Evolutionary conservation across 2,888 invertebrate species (phyloP).

Genomic region (Phalangium opilio): DNA sequence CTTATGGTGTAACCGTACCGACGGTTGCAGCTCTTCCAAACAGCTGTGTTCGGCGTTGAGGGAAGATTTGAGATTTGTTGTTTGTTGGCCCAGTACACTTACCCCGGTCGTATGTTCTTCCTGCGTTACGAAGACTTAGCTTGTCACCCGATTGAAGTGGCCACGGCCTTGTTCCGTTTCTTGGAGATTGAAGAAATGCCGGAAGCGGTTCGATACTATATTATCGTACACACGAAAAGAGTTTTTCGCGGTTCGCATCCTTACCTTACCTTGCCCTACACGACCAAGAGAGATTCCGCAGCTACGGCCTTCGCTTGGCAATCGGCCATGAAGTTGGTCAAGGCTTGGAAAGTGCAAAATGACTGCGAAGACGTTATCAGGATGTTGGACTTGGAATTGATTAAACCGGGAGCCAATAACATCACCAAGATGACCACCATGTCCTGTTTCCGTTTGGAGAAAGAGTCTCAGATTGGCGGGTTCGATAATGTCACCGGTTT

Average conservation of each 20-base stretch:
- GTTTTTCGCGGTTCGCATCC: conserved; percentile 4
- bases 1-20: conserved; percentile 22
- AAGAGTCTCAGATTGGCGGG: too few relatives aligned
- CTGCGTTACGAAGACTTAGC: conserved; percentile 24
- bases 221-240: conserved; percentile 13
- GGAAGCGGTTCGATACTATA: conserved; percentile 11
- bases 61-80: conserved; percentile 20
- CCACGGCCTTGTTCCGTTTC: conserved; percentile 21
- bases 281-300: conserved; percentile 14
- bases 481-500: too few relatives aligned
- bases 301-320: conserved; percentile 13
- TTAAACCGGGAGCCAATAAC: too few relatives aligned
- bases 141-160: conserved; percentile 19
- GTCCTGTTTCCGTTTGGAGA: too few relatives aligned
- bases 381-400: conserved; percentile 4
- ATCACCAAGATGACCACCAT: too few relatives aligned
- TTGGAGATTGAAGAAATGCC: conserved; percentile 21
- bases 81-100: conserved; percentile 16
- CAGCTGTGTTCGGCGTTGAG: conserved; percentile 20
- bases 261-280: conserved; percentile 13
- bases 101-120: conserved; percentile 19
- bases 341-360: conserved; percentile 11
- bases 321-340: conserved; percentile 12
- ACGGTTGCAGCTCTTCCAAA: conserved; percentile 21
- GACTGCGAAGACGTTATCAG: conserved; percentile 10